Percentiles rank a stretch among this genome's conserved stretches.
Conservation (phyloP, 2,888 invertebrate genomes). For the Incurvaria masculella region DNA sequence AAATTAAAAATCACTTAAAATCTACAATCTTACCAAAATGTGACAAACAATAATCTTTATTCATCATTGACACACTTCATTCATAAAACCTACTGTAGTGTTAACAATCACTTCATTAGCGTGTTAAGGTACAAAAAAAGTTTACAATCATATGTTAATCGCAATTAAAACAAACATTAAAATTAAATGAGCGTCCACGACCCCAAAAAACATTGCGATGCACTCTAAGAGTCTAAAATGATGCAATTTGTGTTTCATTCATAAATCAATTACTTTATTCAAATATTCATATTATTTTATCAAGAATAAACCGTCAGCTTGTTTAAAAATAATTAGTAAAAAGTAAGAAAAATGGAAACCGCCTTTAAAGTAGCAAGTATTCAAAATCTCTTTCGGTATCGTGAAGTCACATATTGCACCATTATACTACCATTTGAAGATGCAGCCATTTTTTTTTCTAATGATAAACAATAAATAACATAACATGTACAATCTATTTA, state of each 20-base stretch:
- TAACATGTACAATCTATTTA: conserved; percentile 23
- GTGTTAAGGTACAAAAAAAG: too few species aligned
- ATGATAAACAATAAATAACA: conserved; percentile 47
- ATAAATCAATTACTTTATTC: too few species aligned
- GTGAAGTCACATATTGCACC: background rate
- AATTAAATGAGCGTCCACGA: background rate
- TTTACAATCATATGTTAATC: background rate
- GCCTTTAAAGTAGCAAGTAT: too few species aligned
- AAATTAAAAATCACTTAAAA: background rate
- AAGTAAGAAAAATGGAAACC: too few species aligned
- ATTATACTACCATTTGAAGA: background rate
- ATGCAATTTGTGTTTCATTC: conserved; percentile 17
- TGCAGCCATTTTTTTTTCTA: conserved; percentile 37
- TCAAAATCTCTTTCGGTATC: too few species aligned
- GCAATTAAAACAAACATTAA: background rate
- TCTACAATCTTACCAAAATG: background rate
- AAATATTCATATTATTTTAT: conserved; percentile 22
- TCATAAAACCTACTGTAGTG: too few species aligned
- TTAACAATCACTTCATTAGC: too few species aligned
- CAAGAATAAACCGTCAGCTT: too few species aligned
- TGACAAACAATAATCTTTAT: background rate
- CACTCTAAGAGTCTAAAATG: conserved; percentile 43
- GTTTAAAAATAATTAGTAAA: too few species aligned
- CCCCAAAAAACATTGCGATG: conserved; percentile 18
- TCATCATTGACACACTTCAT: too few species aligned